Evolutionary conservation across 2,113 vertebrate species (phyloP).

Genomic region (Tachysurus vachellii): DNA sequence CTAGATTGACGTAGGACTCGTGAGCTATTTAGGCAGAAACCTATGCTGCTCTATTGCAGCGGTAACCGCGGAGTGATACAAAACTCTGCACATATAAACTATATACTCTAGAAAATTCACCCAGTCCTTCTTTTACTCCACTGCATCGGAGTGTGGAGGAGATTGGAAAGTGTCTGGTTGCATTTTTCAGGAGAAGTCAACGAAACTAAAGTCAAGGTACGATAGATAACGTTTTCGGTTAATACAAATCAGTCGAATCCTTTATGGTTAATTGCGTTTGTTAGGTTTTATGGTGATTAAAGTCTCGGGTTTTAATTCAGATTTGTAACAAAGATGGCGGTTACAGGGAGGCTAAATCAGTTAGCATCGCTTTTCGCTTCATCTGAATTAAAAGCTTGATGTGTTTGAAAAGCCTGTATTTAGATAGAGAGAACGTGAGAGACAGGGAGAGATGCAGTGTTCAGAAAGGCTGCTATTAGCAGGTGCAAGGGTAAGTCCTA

Average conservation of each 20-base stretch:
- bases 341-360: neutral
- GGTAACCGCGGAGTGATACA: slow-evolving; percentile 73
- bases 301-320: neutral
- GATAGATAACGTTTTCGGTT: neutral
- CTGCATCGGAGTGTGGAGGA: slow-evolving; percentile 71
- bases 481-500: neutral
- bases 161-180: slow-evolving; percentile 58
- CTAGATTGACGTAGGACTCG: neutral
- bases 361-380: too few species aligned
- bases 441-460: neutral
- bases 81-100: slow-evolving; percentile 73
- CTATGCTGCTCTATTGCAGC: neutral
- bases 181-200: slow-evolving; percentile 75
- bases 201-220: slow-evolving; percentile 70
- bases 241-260: too few species aligned
- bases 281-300: too few species aligned
- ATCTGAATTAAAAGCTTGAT: neutral
- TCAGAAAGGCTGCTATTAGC: neutral
- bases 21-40: neutral
- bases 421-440: too few species aligned
- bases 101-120: slow-evolving; percentile 35
- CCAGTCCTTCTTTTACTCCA: slow-evolving; percentile 70
- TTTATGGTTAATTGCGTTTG: fast-evolving
- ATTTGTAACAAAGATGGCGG: neutral
- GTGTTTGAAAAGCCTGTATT: too few species aligned